Percentiles rank a stretch among this genome's conserved stretches.
Evolutionary conservation across 1,140 invertebrate genomes (phyloP).

Genomic region (Tribolium castaneum): DNA sequence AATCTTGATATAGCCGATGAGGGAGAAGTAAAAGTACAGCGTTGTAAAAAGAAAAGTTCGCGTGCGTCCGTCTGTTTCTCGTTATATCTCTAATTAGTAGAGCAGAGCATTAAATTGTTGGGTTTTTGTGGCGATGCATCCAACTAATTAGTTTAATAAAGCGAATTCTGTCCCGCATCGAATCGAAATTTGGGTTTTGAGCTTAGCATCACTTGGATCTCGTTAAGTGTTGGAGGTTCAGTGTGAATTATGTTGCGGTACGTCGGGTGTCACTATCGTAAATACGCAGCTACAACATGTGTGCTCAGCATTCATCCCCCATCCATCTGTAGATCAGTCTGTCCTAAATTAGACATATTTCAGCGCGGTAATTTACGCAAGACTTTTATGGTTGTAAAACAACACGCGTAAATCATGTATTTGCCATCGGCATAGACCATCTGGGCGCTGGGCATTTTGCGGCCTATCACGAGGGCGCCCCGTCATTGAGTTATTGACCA

Average conservation of each 20-base stretch:
- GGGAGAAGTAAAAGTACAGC: constrained; percentile 44
- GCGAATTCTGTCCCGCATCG: background rate
- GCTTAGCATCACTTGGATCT: constrained; percentile 5
- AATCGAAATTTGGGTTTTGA: background rate
- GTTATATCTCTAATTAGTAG: constrained; percentile 12
- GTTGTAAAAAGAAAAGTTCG: background rate
- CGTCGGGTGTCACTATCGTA: background rate
- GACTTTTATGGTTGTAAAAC: constrained; percentile 40
- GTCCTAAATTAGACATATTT: constrained; percentile 26
- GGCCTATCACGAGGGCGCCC: constrained; percentile 1
- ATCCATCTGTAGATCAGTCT: constrained; percentile 18
- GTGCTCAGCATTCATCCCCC: background rate
- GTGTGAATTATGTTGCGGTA: constrained; percentile 16
- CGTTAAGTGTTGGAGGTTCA: constrained; percentile 5
- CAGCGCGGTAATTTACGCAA: constrained; percentile 22
- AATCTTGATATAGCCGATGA: constrained; percentile 49
- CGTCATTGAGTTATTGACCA: constrained; percentile 38
- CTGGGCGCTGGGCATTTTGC: constrained; percentile 23
- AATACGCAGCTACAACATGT: background rate
- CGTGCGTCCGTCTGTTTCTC: constrained; percentile 23
- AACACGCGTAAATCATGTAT: constrained; percentile 39
- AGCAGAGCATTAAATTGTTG: background rate
- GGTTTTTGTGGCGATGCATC: background rate
- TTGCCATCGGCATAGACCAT: constrained; percentile 38
- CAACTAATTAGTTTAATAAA: background rate